These are phyloP conservation scores for Zaprionus ornatus DNA, from an alignment of 1,140 invertebrate species.

Conservation along the genomic window DNA sequence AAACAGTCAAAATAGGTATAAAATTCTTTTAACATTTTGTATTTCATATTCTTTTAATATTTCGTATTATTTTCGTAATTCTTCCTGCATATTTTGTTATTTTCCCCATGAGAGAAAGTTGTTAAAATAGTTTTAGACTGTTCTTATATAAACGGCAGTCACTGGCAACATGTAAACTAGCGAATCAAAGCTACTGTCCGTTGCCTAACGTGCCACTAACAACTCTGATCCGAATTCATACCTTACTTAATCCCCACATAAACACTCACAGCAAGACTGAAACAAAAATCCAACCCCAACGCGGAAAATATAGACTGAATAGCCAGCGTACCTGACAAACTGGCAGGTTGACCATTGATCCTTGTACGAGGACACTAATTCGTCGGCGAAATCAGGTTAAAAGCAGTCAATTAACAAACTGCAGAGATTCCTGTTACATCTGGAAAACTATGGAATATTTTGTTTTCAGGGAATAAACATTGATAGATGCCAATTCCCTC, in stretches of 20 bases:
- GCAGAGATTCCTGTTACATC: neutral
- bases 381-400: neutral
- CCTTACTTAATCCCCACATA: neutral
- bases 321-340: neutral
- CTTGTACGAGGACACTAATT: neutral
- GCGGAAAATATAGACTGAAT: neutral
- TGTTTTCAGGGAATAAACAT: neutral
- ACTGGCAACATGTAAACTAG: neutral
- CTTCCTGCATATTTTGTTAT: neutral
- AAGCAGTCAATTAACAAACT: neutral
- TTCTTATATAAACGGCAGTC: neutral
- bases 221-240: neutral
- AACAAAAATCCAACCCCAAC: neutral
- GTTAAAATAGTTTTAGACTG: neutral
- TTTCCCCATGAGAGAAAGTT: neutral
- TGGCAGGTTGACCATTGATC: neutral
- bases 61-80: neutral
- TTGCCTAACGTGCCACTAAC: neutral
- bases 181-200: neutral
- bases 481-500: too few relatives aligned
- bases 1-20: slow-evolving; percentile 23
- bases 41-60: neutral
- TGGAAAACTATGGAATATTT: neutral
- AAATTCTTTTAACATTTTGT: neutral
- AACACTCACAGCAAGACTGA: neutral